Base-by-base conservation (phyloP, 2,113 vertebrate species). In the Gambusia holbrooki region DNA sequence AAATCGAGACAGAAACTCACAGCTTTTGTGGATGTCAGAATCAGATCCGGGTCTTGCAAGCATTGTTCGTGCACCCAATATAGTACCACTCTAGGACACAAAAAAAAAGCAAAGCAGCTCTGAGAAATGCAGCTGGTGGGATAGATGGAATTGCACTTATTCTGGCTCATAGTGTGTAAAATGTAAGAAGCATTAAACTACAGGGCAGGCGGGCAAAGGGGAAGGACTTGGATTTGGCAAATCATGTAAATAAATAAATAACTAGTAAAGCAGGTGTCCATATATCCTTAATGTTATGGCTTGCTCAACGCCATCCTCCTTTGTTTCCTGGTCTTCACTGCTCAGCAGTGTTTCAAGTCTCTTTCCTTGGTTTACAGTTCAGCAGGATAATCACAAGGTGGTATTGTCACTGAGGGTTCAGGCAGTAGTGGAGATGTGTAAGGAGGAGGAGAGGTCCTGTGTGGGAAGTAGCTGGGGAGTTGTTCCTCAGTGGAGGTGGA, bases 51-150 rank as follows among this genome's bases (percentile, higher is more conserved):
- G 78, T 77, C 90, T 76, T 85, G 89, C 91, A 90, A 87, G 88
- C 83, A 81, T 73, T 79, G 87, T 90, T 93, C 84, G 88, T 93
- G 93, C 94, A 92, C 94, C 94, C 93, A 83, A 92, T 94, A 93
- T 95, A 95, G 94, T 95, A 95, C 94, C 94, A 94, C 92, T 94
- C 92, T 92, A 92, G 90, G 91, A 94, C 92, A 92, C 90, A 88
- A 71, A 85, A 88, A 88, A 93, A 74, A 90, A 89, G 89, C 83
- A 73, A 93, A 93, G 93, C 93, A 93, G 93, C 92, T 93, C 92
- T 91, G 90, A 17, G 90, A 90, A 90, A 90, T 74, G 85, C 88
- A 87, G 87, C 77, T 82, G 76, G 81, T 87, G 88, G 86, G 3
- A 78, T 71, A 79, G 82, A 87, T 92, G 91, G 84, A 87, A 90